These are phyloP conservation scores for Sebastes dallii DNA, from an alignment of 2,797 vertebrate species.

Conservation along the genomic window DNA sequence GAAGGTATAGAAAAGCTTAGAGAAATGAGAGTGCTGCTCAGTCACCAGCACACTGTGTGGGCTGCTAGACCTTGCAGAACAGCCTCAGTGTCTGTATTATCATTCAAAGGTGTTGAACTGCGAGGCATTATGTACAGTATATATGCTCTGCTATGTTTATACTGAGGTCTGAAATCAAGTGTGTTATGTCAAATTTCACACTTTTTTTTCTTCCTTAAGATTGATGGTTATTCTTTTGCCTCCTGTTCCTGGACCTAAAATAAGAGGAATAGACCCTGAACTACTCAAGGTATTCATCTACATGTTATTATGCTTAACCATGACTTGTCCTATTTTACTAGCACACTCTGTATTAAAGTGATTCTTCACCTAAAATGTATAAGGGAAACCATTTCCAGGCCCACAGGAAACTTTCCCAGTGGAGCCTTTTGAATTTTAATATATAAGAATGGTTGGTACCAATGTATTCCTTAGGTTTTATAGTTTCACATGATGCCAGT, in stretches of 20 bases:
- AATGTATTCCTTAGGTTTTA: too few relatives aligned
- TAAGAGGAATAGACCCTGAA: slow-evolving; percentile 92
- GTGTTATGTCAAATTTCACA: background rate
- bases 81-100: background rate
- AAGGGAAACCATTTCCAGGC: background rate
- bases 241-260: slow-evolving; percentile 96
- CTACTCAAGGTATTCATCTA: slow-evolving; percentile 88
- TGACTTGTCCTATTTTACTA: too few relatives aligned
- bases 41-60: background rate
- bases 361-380: background rate
- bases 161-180: background rate
- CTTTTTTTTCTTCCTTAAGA: slow-evolving; percentile 71
- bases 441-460: too few relatives aligned
- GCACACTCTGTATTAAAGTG: background rate
- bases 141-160: background rate
- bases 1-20: background rate
- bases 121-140: background rate
- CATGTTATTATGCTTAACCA: background rate
- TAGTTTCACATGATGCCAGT: too few relatives aligned
- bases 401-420: background rate
- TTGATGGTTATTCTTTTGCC: slow-evolving; percentile 94
- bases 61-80: background rate
- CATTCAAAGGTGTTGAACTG: background rate
- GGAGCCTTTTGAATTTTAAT: too few relatives aligned
- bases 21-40: background rate